phyloP scores from a whole-genome alignment of 2,888 invertebrate species.

The Limulus polyphemus region DNA sequence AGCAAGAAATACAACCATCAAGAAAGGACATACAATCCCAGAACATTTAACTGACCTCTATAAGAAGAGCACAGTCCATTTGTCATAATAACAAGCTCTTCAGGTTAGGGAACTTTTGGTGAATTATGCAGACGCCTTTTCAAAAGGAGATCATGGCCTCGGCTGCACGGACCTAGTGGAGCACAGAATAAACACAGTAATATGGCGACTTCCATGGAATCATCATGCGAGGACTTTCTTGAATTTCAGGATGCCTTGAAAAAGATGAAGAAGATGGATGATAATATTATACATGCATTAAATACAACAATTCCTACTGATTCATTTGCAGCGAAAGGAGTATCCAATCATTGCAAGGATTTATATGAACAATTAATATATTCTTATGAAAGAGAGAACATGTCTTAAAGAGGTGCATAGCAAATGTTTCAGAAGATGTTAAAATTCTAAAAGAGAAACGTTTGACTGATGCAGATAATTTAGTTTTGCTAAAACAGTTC shows the following conservation, averaged over 20 bases:
- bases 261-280: slow-evolving; percentile 73
- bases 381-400: slow-evolving; percentile 56
- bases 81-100: no score
- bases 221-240: no score
- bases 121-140: no score
- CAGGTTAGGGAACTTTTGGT: no score
- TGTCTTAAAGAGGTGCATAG: slow-evolving; percentile 66
- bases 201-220: no score
- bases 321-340: slow-evolving; percentile 58
- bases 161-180: no score
- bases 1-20: no score
- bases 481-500: slow-evolving; percentile 52
- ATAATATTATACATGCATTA: slow-evolving; percentile 73
- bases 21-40: no score
- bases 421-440: slow-evolving; percentile 53
- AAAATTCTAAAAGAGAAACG: slow-evolving; percentile 53
- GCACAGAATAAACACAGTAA: no score
- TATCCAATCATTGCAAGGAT: slow-evolving; percentile 56
- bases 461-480: slow-evolving; percentile 50
- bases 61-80: no score
- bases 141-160: no score
- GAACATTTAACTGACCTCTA: no score
- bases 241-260: slow-evolving; percentile 75
- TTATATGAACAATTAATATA: slow-evolving; percentile 53
- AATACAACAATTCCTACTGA: slow-evolving; percentile 77